These are phyloP conservation scores for Standfussiana lucernea DNA, from an alignment of 2,888 invertebrate genomes.

Conservation along the genomic window DNA sequence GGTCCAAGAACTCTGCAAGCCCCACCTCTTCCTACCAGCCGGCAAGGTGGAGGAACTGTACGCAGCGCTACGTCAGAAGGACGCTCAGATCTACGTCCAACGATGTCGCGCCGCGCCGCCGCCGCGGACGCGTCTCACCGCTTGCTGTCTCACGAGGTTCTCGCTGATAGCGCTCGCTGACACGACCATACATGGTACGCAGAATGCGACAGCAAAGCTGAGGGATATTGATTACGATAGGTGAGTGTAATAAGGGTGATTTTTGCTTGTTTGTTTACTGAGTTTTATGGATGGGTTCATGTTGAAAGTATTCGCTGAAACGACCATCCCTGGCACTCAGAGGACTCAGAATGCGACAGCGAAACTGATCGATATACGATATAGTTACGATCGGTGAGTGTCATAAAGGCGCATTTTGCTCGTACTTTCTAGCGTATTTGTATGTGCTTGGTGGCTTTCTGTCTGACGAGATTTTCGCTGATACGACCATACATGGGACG, in stretches of 20 bases:
- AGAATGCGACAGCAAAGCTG: slow-evolving; percentile 93
- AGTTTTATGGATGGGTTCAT: slow-evolving; percentile 79
- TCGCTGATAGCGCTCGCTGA: slow-evolving; percentile 95
- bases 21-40: slow-evolving; percentile 95
- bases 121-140: slow-evolving; percentile 93
- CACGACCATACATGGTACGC: slow-evolving; percentile 95
- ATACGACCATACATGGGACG: slow-evolving; percentile 96
- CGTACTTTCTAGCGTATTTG: no score
- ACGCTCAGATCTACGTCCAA: slow-evolving; percentile 98
- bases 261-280: slow-evolving; percentile 69
- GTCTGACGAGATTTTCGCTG: no score
- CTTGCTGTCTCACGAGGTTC: slow-evolving; percentile 95
- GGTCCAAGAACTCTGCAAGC: slow-evolving; percentile 94
- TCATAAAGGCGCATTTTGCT: no score
- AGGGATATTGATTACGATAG: slow-evolving; percentile 95
- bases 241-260: slow-evolving; percentile 74
- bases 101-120: slow-evolving; percentile 91
- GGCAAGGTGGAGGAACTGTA: slow-evolving; percentile 97
- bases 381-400: no score
- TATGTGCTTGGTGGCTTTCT: no score
- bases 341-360: no score
- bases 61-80: slow-evolving; percentile 96
- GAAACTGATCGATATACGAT: no score
- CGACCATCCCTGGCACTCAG: no score
- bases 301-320: slow-evolving; percentile 85